A percentile compares a stretch with the other conserved stretches of the same genome.
phyloP scores from a whole-genome alignment of 2,888 invertebrate genomes.

The Lepidochitona cinerea region DNA sequence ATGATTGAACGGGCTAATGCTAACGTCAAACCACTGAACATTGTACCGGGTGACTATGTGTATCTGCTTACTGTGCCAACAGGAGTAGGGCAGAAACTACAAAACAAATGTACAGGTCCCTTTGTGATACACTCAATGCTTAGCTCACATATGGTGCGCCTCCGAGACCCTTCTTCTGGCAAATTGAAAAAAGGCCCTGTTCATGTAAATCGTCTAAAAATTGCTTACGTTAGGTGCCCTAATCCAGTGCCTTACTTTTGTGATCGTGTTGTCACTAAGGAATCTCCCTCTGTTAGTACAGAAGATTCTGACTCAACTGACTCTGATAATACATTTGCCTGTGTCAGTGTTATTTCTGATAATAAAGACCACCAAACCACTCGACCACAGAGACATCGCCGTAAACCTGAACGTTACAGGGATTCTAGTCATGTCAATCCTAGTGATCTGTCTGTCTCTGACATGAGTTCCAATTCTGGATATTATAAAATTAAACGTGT shows the following conservation, averaged over 20 bases:
- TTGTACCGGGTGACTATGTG: constrained; percentile 3
- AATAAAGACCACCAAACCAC: background rate
- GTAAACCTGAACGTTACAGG: background rate
- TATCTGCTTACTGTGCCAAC: background rate
- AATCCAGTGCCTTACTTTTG: background rate
- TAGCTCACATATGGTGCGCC: background rate
- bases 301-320: background rate
- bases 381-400: background rate
- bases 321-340: background rate
- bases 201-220: background rate
- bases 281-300: background rate
- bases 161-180: background rate
- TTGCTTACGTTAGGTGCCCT: background rate
- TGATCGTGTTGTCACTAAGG: constrained; percentile 1
- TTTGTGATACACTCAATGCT: background rate
- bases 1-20: constrained; percentile 11
- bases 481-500: background rate
- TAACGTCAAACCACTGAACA: background rate
- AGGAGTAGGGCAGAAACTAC: constrained; percentile 8
- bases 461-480: background rate
- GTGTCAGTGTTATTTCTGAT: background rate
- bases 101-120: background rate
- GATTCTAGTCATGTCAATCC: constrained; percentile 1
- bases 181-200: background rate
- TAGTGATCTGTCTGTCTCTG: background rate